Evolutionary conservation across 2,797 vertebrate genomes (phyloP), one percentile per base, ranked within the genome.

Genomic region (Spinus olivaceus): DNA sequence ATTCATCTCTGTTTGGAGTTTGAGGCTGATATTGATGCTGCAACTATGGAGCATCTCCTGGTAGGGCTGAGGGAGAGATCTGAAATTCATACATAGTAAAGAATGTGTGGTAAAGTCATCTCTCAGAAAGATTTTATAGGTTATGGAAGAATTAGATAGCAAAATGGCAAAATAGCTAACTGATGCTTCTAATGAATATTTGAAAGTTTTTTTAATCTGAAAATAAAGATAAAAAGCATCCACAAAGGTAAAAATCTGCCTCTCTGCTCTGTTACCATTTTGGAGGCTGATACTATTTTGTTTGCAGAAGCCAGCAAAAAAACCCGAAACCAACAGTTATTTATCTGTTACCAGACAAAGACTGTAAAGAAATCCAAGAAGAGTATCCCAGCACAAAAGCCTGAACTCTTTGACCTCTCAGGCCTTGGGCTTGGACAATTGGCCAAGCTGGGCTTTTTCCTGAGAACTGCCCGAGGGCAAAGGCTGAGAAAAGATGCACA

Each of bases 291-390:
- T 78, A 41, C 13, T 70, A 24, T 95, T 96, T 88, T 94, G 50
- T 93, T 95, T 70, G 86, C 57, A 96, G 97, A 98, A 98, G 50
- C 24, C 25, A 37, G 9, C 13, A 7, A 13, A 66, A 73, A 97
- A 96, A 94, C 0, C 42, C 88, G 64, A 66, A 90, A 84, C 27
- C 73, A 95, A 82, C 37, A 92, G 93, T 97, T 97, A 97, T 98
- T 97, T 98, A 98, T 98, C 98, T 98, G 98, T 98, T 98, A 98
- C 91, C 81, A 97, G 97, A 98, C 98, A 99, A 99, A 98, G 98
- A 98, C 97, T 95, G 94, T 91, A 97, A 96, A 97, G 96, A 98
- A 97, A 97, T 94, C 95, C 93, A 97, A 98, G 98, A 98, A 98
- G 94, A 79, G 98, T 98, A 98, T 95, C 96, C 94, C 95, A 95